Base-by-base conservation (phyloP, 2,113 vertebrate genomes). In the Neolamprologus sp. region DNA sequence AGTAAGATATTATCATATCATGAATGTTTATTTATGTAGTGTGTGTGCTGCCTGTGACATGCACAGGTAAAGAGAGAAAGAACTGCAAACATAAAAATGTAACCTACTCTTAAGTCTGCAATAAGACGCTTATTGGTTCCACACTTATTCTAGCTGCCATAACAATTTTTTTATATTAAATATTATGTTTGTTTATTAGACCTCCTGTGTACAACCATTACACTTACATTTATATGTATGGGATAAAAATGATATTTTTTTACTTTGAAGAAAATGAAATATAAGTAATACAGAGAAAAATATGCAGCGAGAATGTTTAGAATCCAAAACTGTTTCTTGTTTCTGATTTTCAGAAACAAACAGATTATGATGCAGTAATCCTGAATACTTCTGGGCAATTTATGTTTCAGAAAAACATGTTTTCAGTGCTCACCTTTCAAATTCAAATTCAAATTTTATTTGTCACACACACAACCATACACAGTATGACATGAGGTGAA, bases 1-100 rank as follows among this genome's bases (percentile, higher is more conserved):
- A 68, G 31, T 60, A 73, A 21, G 85, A 84, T 84, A 81, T 21
- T 86, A 89, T 89, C 60, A 47, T 57, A 63, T 79, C 57, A 37
- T 83, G 45, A 49, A 78, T 19, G 16, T 87, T 54, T 57, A 9
- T 21, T 80, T 79, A 78, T 75, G 0, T 42, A 14, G n/a, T 10
- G 21, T 68, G 86, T 81, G 63, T 60, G 89, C 58, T 14, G 26
- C 55, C 60, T 71, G 90, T 35, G 83, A 73, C 81, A 73, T 58
- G 42, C 33, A 33, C 42, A 85, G 89, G 85, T 57, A 55, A 79
- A 21, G 28, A 84, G 14, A 81, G 19, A 45, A 71, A 45, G 53
- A 33, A 68, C 58, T 31, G 40, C 40, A 47, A 28, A 28, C 42
- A 75, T 19, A 47, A 47, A 28, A 19, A 47, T 28, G 16, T 19